Conservation (phyloP, 2,888 invertebrate species). For the Mimas tiliae region DNA sequence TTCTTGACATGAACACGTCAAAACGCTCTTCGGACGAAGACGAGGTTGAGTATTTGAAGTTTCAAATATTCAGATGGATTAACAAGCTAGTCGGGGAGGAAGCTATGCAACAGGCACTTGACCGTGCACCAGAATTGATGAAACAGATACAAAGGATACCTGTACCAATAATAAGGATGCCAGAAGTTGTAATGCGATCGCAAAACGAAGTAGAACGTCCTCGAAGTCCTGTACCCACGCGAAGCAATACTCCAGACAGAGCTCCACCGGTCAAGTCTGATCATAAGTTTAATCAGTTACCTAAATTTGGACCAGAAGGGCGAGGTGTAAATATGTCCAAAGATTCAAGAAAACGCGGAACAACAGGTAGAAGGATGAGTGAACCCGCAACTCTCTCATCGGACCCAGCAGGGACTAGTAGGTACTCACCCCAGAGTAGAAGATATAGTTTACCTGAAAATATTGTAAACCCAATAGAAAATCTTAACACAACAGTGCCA, state of each 20-base stretch:
- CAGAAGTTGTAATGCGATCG: slow-evolving; percentile 9
- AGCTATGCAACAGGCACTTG: slow-evolving; percentile 32
- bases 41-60: slow-evolving; percentile 40
- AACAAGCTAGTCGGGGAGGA: slow-evolving; percentile 39
- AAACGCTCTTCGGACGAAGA: slow-evolving; percentile 32
- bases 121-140: slow-evolving; percentile 40
- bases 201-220: not conserved
- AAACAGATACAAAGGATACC: slow-evolving; percentile 38
- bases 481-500: slow-evolving; percentile 33
- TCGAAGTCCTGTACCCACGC: not conserved
- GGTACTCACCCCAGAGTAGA: not conserved
- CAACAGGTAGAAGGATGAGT: slow-evolving; percentile 20
- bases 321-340: slow-evolving; percentile 21
- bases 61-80: slow-evolving; percentile 46
- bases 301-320: slow-evolving; percentile 22
- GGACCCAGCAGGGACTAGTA: not conserved
- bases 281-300: slow-evolving; percentile 13
- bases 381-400: not conserved
- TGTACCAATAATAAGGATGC: slow-evolving; percentile 32
- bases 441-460: not conserved
- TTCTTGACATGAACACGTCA: slow-evolving; percentile 32
- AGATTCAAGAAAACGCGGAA: not conserved
- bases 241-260: not conserved
- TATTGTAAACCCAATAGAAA: not conserved
- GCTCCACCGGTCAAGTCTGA: not conserved